Percentiles rank a stretch among this genome's conserved stretches.
Conservation (phyloP, 2,113 vertebrate species). For the Osmerus eperlanus region DNA sequence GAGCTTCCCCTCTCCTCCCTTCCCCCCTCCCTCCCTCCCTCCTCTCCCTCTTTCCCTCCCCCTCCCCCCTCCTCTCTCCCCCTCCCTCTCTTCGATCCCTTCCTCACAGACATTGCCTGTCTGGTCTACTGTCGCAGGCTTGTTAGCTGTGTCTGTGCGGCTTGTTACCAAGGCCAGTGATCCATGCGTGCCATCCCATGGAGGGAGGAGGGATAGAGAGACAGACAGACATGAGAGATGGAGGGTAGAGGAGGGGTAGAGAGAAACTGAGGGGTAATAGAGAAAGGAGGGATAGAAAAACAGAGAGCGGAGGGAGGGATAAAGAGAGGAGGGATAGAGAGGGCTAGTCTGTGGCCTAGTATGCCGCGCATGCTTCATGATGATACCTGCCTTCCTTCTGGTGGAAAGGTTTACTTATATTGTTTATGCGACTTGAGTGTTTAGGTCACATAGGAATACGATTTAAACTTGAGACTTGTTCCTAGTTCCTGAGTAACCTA, state of each 20-base stretch:
- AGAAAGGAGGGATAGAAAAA: not conserved
- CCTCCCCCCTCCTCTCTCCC: conserved; percentile 29
- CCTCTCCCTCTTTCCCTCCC: conserved; percentile 15
- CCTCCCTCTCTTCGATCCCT: conserved; percentile 41
- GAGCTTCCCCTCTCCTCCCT: conserved; percentile 45
- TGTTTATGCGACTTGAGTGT: not conserved
- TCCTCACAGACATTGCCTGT: conserved; percentile 35
- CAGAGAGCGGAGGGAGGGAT: not conserved
- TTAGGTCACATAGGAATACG: not conserved
- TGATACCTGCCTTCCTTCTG: not conserved
- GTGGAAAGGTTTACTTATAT: not conserved
- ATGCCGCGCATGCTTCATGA: too few species aligned
- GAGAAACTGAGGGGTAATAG: not conserved
- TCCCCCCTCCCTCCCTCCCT: conserved; percentile 27
- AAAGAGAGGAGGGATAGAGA: not conserved
- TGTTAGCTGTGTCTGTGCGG: conserved; percentile 44
- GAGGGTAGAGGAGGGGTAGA: not conserved
- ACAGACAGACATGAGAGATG: not conserved
- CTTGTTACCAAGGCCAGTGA: not conserved
- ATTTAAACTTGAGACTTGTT: conserved; percentile 18
- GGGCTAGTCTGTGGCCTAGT: not conserved
- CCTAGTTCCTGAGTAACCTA: too few species aligned
- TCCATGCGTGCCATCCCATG: not conserved
- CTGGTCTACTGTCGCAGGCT: conserved; percentile 60
- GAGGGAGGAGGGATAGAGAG: not conserved